phyloP scores from a whole-genome alignment of 2,113 vertebrate species.

The Dolichotis patagonum region DNA sequence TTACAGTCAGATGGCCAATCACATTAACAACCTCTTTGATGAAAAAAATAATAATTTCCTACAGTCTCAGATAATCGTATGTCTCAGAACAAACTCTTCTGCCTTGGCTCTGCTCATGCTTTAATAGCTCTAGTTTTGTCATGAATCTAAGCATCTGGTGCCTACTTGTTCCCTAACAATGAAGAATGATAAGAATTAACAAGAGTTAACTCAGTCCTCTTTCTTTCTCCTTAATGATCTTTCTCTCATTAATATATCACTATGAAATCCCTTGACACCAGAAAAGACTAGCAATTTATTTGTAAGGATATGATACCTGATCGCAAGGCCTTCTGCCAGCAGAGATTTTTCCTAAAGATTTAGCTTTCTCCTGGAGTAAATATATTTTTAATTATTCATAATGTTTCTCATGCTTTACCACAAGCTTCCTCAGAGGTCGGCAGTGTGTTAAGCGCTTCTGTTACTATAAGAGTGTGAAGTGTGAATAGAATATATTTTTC shows the following conservation, averaged over 20 bases:
- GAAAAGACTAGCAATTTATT: conserved; percentile 58
- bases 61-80: neutral
- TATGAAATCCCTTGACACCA: conserved; percentile 57
- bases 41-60: conserved; percentile 22
- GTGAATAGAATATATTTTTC: conserved; percentile 53
- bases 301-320: conserved; percentile 58
- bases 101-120: neutral
- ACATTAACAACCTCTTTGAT: neutral
- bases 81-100: conserved; percentile 2
- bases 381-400: conserved; percentile 83
- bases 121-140: neutral
- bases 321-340: conserved; percentile 60
- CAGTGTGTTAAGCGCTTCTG: conserved; percentile 34
- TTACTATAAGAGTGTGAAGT: conserved; percentile 64
- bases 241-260: conserved; percentile 66
- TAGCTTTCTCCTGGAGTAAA: conserved; percentile 71
- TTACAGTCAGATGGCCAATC: neutral
- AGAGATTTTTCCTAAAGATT: conserved; percentile 73
- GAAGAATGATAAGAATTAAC: conserved; percentile 40
- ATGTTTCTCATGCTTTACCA: conserved; percentile 78
- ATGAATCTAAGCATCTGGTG: neutral
- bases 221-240: conserved; percentile 54
- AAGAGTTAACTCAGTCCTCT: conserved; percentile 21
- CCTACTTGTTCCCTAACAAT: neutral
- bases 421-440: conserved; percentile 81